A percentile compares a stretch with the other conserved stretches of the same genome.
These are phyloP conservation scores for Falco naumanni DNA, from an alignment of 2,797 vertebrate genomes.

Conservation along the genomic window DNA sequence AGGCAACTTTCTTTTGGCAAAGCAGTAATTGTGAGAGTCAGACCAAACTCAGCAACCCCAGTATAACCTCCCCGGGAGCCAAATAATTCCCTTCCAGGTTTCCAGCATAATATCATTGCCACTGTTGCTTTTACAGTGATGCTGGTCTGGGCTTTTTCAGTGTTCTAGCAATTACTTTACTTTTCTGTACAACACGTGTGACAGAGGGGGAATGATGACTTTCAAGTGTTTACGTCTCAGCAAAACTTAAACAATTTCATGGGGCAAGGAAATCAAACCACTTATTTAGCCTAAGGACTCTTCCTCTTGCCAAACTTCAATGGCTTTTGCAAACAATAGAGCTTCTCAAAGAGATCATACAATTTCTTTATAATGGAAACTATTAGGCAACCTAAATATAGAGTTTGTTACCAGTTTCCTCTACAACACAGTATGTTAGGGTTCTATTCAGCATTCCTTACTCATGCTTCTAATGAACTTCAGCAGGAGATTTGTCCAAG, in stretches of 20 bases:
- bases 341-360: constrained; percentile 11
- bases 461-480: constrained; percentile 27
- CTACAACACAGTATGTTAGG: background rate
- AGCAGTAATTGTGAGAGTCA: background rate
- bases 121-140: background rate
- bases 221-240: background rate
- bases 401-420: background rate
- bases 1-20: background rate
- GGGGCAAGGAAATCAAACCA: constrained; percentile 28
- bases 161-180: background rate
- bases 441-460: constrained; percentile 20
- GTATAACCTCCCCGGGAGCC: background rate
- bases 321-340: constrained; percentile 32
- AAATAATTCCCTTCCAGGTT: background rate
- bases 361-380: constrained; percentile 37
- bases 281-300: constrained; percentile 17
- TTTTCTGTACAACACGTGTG: background rate
- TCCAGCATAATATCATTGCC: background rate
- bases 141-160: background rate
- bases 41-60: background rate
- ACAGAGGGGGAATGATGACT: background rate
- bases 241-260: constrained; percentile 30
- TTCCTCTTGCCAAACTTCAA: background rate
- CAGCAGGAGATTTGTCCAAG: constrained; percentile 21
- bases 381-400: constrained; percentile 43